These are phyloP conservation scores for Mactromeris polynyma DNA, from an alignment of 2,888 invertebrate species.

Conservation along the genomic window DNA sequence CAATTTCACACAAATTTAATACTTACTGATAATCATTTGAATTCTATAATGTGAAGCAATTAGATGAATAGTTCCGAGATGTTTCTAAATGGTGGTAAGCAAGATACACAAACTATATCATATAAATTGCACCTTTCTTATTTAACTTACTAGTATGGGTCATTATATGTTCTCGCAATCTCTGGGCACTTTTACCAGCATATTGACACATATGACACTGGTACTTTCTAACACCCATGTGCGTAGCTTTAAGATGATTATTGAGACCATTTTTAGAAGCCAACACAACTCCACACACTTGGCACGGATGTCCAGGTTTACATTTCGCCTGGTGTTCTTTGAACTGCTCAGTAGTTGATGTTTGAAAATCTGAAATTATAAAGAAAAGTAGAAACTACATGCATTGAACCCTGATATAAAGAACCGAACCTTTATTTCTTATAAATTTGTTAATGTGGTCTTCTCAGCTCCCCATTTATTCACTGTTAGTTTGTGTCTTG, in stretches of 20 bases:
- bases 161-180: constrained; percentile 56
- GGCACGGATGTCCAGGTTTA: constrained; percentile 35
- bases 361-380: constrained; percentile 12
- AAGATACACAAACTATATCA: neutral
- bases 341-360: constrained; percentile 12
- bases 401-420: too few relatives aligned
- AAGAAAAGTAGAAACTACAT: neutral
- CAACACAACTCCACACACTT: constrained; percentile 56
- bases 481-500: too few relatives aligned
- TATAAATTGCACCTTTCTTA: neutral
- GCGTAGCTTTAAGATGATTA: constrained; percentile 56
- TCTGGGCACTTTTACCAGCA: constrained; percentile 43
- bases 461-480: too few relatives aligned
- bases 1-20: too few relatives aligned
- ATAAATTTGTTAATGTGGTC: too few relatives aligned
- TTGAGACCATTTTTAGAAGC: constrained; percentile 49
- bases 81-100: neutral
- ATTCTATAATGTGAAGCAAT: too few relatives aligned
- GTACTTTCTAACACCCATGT: constrained; percentile 60
- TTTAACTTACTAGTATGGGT: constrained; percentile 62
- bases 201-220: constrained; percentile 67
- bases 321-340: constrained; percentile 18
- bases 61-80: too few relatives aligned
- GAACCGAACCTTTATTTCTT: too few relatives aligned
- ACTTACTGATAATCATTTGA: too few relatives aligned